A percentile compares a stretch with the other conserved stretches of the same genome.
Conservation (phyloP, 2,113 vertebrate genomes). For the Rhinopomastus cyanomelas region DNA sequence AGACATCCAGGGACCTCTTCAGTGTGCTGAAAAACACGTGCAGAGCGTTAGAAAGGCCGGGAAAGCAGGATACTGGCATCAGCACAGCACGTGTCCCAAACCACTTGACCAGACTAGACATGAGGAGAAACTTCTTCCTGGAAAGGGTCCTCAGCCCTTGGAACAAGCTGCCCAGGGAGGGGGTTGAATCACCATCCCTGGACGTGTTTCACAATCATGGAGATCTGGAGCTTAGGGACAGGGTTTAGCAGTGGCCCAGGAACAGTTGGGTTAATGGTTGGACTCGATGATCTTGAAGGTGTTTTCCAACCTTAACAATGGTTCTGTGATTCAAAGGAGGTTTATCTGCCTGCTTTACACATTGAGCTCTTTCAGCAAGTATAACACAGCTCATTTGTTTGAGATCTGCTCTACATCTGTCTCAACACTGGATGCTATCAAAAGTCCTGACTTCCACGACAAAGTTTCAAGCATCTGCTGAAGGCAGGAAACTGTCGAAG, state of each 20-base stretch:
- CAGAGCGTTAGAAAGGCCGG: neutral
- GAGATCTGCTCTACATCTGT: neutral
- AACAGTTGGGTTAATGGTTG: too few relatives aligned
- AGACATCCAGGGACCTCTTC: constrained; percentile 89
- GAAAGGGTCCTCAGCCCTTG: too few relatives aligned
- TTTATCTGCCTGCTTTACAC: neutral
- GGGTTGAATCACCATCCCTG: too few relatives aligned
- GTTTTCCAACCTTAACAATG: too few relatives aligned
- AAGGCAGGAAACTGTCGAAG: too few relatives aligned
- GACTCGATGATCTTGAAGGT: too few relatives aligned
- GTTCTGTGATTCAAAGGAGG: neutral
- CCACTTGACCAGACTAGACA: neutral
- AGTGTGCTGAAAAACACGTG: constrained; percentile 79
- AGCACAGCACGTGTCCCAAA: neutral
- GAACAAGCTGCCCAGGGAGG: too few relatives aligned
- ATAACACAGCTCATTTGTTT: neutral
- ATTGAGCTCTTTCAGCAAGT: neutral
- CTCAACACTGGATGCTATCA: neutral
- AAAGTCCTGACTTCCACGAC: neutral
- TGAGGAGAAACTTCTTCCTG: too few relatives aligned
- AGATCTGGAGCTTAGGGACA: too few relatives aligned
- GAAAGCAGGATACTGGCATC: neutral
- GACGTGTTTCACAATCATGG: too few relatives aligned
- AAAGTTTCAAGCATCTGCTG: neutral
- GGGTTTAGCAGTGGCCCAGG: too few relatives aligned